Conservation (phyloP, 1,140 invertebrate species). For the Drosophila ogumai region DNA sequence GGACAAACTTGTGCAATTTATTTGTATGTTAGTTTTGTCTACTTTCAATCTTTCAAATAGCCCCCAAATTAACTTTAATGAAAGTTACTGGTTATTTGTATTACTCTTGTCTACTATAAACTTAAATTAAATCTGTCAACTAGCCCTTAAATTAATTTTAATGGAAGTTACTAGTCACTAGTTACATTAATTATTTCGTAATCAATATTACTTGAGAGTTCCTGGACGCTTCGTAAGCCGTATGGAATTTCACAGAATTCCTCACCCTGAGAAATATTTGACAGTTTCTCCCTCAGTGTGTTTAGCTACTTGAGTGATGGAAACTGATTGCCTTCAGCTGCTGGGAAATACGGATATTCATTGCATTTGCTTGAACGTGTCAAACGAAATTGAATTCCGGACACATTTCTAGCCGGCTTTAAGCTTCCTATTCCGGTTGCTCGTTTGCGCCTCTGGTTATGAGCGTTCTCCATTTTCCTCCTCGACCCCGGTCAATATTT, state of each 20-base stretch:
- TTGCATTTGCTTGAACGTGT: conserved; percentile 47
- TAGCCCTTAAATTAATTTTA: neutral
- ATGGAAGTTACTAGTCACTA: neutral
- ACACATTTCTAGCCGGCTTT: conserved; percentile 38
- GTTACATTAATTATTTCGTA: conserved; percentile 3
- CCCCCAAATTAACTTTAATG: too few species aligned
- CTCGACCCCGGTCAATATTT: conserved; percentile 39
- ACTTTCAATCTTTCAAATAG: too few species aligned
- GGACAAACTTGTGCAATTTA: neutral
- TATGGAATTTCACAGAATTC: conserved; percentile 24
- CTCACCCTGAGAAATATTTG: conserved; percentile 2
- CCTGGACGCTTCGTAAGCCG: neutral
- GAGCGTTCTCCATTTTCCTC: neutral
- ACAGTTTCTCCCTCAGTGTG: neutral
- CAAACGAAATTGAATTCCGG: conserved; percentile 55
- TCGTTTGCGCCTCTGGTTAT: conserved; percentile 4
- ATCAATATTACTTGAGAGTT: conserved; percentile 4
- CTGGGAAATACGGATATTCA: conserved; percentile 13
- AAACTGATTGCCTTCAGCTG: conserved; percentile 35
- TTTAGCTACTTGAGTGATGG: conserved; percentile 39
- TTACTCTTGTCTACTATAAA: neutral
- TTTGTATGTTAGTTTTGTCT: too few species aligned
- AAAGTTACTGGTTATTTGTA: neutral
- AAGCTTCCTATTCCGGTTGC: neutral
- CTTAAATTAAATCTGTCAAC: too few species aligned